Base-by-base conservation (phyloP, 2,113 vertebrate genomes). In the Ammospiza caudacuta region DNA sequence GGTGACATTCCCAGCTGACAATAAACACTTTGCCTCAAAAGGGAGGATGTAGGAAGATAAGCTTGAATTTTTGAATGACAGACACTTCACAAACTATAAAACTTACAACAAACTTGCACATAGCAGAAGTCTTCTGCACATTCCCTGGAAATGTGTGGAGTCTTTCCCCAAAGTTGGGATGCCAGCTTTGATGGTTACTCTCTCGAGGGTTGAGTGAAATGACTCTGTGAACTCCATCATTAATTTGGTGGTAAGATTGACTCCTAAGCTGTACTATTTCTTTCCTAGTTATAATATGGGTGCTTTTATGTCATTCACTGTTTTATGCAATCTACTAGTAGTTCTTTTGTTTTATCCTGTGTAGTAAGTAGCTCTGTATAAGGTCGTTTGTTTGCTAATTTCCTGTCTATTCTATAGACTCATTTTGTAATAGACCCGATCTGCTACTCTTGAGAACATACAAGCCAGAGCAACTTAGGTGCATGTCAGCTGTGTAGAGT, bases 241-340 rank as follows among this genome's bases (percentile, higher is more conserved):
- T 12, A 44, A 11, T 62, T 43, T 62, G 20, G 12, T 35, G 31
- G 2, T 20, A 61, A 62, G 0, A 44, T 2, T 52, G 10, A 25
- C 5, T 16, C 33, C 57, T 44, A 44, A 44, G 7, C 16, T 54
- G 11, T 17, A 72, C 8, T 31, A 25, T 54, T 31, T 62, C 47
- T 44, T 54, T 52, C 17, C 12, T 54, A 44, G 13, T 24, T 54
- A 29, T 20, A 54, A 37, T 25, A 44, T 9, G 52, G 16, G 3
- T 37, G 11, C 5, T 39, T 72, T 44, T 63, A 54, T 31, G 17
- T 37, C 0, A 0, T 31, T 4, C 33, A 21, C 25, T 16, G 8
- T 21, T 35, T 83, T 31, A 62, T 31, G 33, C 29, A 37, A 44
- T 23, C 54, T 41, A 61, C 15, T 8, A 29, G 15, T 24, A 61